Evolutionary conservation across 2,113 vertebrate species (phyloP).

Genomic region (Chaenocephalus aceratus): DNA sequence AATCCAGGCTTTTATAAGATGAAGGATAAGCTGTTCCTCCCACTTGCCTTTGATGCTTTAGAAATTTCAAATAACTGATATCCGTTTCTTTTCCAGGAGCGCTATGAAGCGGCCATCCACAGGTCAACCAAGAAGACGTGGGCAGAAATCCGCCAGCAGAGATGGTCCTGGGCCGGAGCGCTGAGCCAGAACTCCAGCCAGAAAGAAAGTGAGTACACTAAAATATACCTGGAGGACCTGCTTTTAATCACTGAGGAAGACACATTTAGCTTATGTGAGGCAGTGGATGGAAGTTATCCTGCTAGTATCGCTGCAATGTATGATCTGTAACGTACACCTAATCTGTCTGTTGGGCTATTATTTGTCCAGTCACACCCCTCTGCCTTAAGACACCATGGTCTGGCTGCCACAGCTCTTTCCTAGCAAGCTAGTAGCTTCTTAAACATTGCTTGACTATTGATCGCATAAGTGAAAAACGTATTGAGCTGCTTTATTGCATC

Average conservation of each 20-base stretch:
- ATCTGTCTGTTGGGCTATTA: conserved; percentile 5
- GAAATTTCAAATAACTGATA: too few relatives aligned
- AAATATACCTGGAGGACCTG: neutral
- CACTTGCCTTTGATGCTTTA: neutral
- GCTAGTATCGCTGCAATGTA: neutral
- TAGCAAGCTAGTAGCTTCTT: conserved; percentile 10
- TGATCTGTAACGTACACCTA: too few relatives aligned
- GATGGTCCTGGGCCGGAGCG: conserved; percentile 97
- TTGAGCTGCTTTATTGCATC: conserved; percentile 40
- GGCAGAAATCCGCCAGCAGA: conserved; percentile 97
- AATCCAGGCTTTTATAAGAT: neutral
- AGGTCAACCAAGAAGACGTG: conserved; percentile 95
- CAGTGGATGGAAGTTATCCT: neutral
- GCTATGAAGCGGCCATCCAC: conserved; percentile 95
- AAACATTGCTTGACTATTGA: conserved; percentile 12
- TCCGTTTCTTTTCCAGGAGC: conserved; percentile 82
- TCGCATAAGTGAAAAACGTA: conserved; percentile 11
- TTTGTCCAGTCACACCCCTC: neutral
- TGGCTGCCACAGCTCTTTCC: neutral
- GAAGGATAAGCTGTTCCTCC: neutral
- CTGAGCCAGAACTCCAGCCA: conserved; percentile 90
- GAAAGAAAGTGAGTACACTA: conserved; percentile 90
- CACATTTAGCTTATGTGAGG: neutral
- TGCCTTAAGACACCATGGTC: neutral
- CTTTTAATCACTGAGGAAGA: too few relatives aligned